Conservation (phyloP, 2,797 vertebrate genomes). For the Synanceia verrucosa region DNA sequence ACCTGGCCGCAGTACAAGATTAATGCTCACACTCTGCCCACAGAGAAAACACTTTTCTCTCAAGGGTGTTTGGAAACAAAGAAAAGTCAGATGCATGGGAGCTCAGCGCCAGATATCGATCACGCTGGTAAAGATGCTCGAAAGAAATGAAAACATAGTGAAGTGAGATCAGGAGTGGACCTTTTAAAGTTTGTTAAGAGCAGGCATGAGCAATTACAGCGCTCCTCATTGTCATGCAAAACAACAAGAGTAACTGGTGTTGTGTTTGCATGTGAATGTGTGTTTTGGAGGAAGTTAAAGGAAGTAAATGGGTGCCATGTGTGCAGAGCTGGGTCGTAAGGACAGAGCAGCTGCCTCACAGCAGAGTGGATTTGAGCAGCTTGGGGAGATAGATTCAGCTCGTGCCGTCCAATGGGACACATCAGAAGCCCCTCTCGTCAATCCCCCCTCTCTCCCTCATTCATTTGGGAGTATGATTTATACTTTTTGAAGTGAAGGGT, state of each 20-base stretch:
- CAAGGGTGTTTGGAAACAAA: constrained; percentile 73
- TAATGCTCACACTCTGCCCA: constrained; percentile 57
- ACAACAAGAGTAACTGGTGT: neutral
- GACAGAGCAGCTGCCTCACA: constrained; percentile 70
- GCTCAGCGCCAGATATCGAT: constrained; percentile 44
- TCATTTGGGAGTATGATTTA: constrained; percentile 91
- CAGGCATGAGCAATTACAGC: neutral
- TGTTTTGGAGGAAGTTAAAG: constrained; percentile 35
- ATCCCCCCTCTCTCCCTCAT: constrained; percentile 73
- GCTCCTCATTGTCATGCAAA: constrained; percentile 10
- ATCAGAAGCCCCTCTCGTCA: constrained; percentile 83
- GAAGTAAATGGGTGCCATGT: constrained; percentile 33
- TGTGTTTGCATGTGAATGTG: constrained; percentile 34
- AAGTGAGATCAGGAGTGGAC: constrained; percentile 27
- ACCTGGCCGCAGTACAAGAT: constrained; percentile 64
- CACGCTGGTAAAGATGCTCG: constrained; percentile 20
- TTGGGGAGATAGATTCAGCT: constrained; percentile 79
- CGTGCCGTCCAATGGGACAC: constrained; percentile 79
- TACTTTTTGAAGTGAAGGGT: constrained; percentile 90
- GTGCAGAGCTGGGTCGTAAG: constrained; percentile 63
- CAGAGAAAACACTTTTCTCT: constrained; percentile 68
- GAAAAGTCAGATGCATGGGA: constrained; percentile 56
- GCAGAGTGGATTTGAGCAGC: constrained; percentile 80
- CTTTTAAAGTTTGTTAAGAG: constrained; percentile 29
- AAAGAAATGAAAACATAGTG: constrained; percentile 42